Base-by-base conservation (phyloP, 2,113 vertebrate genomes). In the Tautogolabrus adspersus region DNA sequence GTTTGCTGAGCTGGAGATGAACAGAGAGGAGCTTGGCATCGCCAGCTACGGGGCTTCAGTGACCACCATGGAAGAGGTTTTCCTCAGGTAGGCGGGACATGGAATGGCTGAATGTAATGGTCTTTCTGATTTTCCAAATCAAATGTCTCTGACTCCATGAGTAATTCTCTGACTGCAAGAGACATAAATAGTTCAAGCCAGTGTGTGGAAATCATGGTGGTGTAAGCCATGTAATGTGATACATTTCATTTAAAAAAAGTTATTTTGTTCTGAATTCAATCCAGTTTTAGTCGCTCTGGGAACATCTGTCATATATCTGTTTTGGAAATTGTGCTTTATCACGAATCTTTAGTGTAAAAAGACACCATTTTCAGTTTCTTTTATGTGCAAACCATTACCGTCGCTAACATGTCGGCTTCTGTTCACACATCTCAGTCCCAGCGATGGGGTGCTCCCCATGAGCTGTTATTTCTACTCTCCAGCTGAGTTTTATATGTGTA, bases 41-140 rank as follows among this genome's bases (percentile, higher is more conserved):
- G 96, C 97, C 82, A 99, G 98, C 93, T 99, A 98, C 0, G 98
- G 98, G 0, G 98, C 97, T 6, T 99, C 98, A 0, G 96, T 99
- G 55, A 99, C 98, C 74, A 99, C 98, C 12, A 99, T 99, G 97
- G 98, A 99, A 80, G 98, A 99, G 51, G 98, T 99, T 65, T 99
- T 99, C 79, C 95, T 99, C 57, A 95, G 97, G 98, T 99, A 82
- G 71, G 65, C 37, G 2, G 61, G 54, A 26, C 3, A 9, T 30
- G 34, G 63, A 12, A 63, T 16, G 1, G 9, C 10, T 0, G 2
- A 15, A 21, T 58, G 21, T 49, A 46, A 19, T 26, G n/a, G 9
- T 66, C 38, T 56, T 66, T 65, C 26, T 61, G 11, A 40, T 30
- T 70, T 57, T 68, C 26, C 9, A 3, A 38, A 54, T 69, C 34